phyloP scores from a whole-genome alignment of 2,113 vertebrate genomes.

The Bungarus multicinctus region DNA sequence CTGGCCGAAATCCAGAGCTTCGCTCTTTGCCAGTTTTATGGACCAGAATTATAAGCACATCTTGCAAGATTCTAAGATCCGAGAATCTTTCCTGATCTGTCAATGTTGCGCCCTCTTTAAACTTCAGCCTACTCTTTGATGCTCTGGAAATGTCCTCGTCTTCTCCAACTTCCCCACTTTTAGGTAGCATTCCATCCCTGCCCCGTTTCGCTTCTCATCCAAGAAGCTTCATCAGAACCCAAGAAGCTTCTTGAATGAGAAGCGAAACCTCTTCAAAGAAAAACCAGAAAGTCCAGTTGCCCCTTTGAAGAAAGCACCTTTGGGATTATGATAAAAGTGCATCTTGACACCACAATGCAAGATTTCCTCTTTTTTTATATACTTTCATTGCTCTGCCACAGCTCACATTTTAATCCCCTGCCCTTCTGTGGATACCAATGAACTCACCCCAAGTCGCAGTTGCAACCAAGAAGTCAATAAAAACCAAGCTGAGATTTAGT shows the following conservation, averaged over 20 bases:
- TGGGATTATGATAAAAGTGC: too few species aligned
- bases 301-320: too few species aligned
- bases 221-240: too few species aligned
- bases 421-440: neutral
- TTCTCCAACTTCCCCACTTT: too few species aligned
- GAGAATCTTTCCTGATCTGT: too few species aligned
- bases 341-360: neutral
- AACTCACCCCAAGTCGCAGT: neutral
- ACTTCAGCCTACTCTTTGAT: neutral
- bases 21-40: neutral
- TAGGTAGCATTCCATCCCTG: too few species aligned
- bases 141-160: too few species aligned
- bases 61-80: neutral
- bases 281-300: too few species aligned
- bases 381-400: neutral
- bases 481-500: neutral
- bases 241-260: too few species aligned
- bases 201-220: too few species aligned
- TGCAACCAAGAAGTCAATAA: neutral
- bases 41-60: neutral
- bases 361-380: neutral
- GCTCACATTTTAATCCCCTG: neutral
- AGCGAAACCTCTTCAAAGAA: too few species aligned
- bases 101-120: neutral
- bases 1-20: neutral